phyloP scores from a whole-genome alignment of 2,888 invertebrate species.

The Eledona agricola region DNA sequence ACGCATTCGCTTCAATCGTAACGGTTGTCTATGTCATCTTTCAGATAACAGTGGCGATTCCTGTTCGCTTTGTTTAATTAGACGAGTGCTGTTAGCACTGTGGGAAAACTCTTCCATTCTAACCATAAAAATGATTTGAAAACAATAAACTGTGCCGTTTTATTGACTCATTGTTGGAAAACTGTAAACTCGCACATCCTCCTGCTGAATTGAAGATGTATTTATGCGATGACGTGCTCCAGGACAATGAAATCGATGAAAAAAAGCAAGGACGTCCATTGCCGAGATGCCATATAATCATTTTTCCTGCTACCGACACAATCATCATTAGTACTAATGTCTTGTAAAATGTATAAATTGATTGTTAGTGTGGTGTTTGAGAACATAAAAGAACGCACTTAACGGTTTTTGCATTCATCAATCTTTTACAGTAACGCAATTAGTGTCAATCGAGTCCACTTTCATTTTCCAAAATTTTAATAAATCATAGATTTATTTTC shows the following conservation, averaged over 20 bases:
- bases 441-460: background rate
- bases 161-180: constrained; percentile 3
- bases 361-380: constrained; percentile 1
- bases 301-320: too few relatives aligned
- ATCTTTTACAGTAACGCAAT: background rate
- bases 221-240: background rate
- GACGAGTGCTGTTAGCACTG: constrained; percentile 1
- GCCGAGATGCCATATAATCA: background rate
- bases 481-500: too few relatives aligned
- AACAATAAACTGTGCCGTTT: constrained; percentile 13
- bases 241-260: constrained; percentile 1
- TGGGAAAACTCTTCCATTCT: background rate
- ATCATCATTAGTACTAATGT: constrained; percentile 16
- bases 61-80: too few relatives aligned
- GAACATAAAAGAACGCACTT: too few relatives aligned
- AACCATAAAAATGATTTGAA: background rate
- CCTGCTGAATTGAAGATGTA: background rate
- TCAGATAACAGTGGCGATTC: too few relatives aligned
- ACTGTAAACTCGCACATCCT: constrained; percentile 1
- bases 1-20: too few relatives aligned
- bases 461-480: background rate
- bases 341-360: constrained; percentile 9
- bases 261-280: constrained; percentile 10
- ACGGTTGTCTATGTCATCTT: too few relatives aligned
- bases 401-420: constrained; percentile 6